phyloP scores from a whole-genome alignment of 2,888 invertebrate species.

The Sinotaia quadrata region DNA sequence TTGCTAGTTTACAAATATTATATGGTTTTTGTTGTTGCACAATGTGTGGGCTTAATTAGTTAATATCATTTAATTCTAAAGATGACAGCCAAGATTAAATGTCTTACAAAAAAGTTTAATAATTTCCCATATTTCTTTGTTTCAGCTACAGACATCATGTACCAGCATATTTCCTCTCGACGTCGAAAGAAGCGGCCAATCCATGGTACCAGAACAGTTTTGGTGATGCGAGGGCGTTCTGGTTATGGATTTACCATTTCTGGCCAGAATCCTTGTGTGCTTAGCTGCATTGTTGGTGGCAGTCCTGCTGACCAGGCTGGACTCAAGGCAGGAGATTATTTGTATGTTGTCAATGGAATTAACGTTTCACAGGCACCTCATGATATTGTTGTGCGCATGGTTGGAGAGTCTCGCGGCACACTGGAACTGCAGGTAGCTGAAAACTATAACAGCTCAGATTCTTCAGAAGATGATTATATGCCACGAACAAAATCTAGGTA shows the following conservation, averaged over 20 bases:
- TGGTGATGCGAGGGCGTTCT: constrained; percentile 87
- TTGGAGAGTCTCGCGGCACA: constrained; percentile 86
- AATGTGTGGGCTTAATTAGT: too few relatives aligned
- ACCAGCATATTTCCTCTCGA: constrained; percentile 69
- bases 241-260: constrained; percentile 99
- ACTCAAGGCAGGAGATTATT: constrained; percentile 90
- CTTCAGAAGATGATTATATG: constrained; percentile 80
- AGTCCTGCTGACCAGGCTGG: constrained; percentile 94
- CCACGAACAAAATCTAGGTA: constrained; percentile 69
- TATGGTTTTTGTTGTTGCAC: too few relatives aligned
- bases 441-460: constrained; percentile 84
- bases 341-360: constrained; percentile 89
- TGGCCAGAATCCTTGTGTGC: constrained; percentile 94
- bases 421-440: constrained; percentile 65
- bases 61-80: too few relatives aligned
- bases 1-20: too few relatives aligned
- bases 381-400: constrained; percentile 91
- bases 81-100: not conserved
- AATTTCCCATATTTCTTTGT: constrained; percentile 20
- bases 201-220: constrained; percentile 85
- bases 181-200: constrained; percentile 82
- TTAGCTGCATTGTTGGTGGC: constrained; percentile 91
- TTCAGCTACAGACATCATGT: constrained; percentile 29
- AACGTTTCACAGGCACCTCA: constrained; percentile 93
- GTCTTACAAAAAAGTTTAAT: not conserved